phyloP scores from a whole-genome alignment of 1,140 invertebrate species.

The Drosophila cardini region DNA sequence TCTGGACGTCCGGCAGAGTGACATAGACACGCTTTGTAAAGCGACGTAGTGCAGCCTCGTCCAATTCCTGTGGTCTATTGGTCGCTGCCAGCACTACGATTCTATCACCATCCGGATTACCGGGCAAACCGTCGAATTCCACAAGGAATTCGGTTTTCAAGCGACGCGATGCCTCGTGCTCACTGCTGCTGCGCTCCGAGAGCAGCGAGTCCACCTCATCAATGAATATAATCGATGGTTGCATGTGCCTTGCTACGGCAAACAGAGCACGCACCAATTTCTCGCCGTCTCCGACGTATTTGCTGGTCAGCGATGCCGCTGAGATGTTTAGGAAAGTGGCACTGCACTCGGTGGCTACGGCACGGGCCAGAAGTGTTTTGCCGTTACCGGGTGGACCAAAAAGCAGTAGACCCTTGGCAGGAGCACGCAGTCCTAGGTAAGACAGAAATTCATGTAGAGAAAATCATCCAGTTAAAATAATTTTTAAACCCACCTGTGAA shows the following conservation, averaged over 20 bases:
- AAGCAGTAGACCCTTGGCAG: slow-evolving; percentile 95
- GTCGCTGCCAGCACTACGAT: slow-evolving; percentile 99
- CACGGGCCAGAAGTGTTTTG: slow-evolving; percentile 95
- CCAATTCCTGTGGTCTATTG: slow-evolving; percentile 97
- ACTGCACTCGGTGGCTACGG: slow-evolving; percentile 95
- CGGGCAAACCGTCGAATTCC: slow-evolving; percentile 96
- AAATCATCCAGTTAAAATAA: neutral
- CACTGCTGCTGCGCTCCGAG: slow-evolving; percentile 94
- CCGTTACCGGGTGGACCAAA: slow-evolving; percentile 95
- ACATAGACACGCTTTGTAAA: slow-evolving; percentile 98
- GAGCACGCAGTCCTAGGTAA: slow-evolving; percentile 86
- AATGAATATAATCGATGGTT: slow-evolving; percentile 97
- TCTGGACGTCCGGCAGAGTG: slow-evolving; percentile 92
- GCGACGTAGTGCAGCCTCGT: slow-evolving; percentile 94
- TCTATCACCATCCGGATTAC: slow-evolving; percentile 92
- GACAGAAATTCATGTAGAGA: too few species aligned
- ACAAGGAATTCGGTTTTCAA: slow-evolving; percentile 99
- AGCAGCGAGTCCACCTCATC: slow-evolving; percentile 98
- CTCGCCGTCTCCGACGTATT: slow-evolving; percentile 98
- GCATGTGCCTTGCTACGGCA: slow-evolving; percentile 95
- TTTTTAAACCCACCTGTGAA: slow-evolving; percentile 91
- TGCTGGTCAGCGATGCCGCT: slow-evolving; percentile 98
- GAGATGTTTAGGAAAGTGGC: slow-evolving; percentile 99
- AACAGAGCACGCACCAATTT: slow-evolving; percentile 98
- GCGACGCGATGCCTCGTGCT: slow-evolving; percentile 97